A percentile compares a stretch with the other conserved stretches of the same genome.
Evolutionary conservation across 2,888 invertebrate species (phyloP).

Genomic region (Micoletzkya japonica): DNA sequence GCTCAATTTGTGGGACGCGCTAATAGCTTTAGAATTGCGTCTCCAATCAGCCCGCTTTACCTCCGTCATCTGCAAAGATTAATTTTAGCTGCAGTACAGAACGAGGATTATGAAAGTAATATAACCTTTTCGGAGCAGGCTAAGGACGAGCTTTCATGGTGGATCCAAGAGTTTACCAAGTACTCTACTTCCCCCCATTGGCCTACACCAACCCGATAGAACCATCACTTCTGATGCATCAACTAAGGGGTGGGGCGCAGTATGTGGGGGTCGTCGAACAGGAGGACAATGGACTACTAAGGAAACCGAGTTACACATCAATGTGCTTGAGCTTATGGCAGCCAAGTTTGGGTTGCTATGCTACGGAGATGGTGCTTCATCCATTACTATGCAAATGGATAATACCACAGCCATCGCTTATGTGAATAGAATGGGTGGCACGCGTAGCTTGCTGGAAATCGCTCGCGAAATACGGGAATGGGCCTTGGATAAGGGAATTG

Average conservation of each 20-base stretch:
- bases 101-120: background rate
- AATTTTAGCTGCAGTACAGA: background rate
- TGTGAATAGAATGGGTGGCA: conserved; percentile 27
- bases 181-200: background rate
- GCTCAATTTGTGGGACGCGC: no score
- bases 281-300: conserved; percentile 22
- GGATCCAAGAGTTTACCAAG: background rate
- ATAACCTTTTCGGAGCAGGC: background rate
- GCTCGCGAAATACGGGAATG: conserved; percentile 15
- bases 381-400: conserved; percentile 10
- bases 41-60: background rate
- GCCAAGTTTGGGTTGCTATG: background rate
- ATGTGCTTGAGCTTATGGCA: conserved; percentile 23
- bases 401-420: conserved; percentile 29
- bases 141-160: background rate
- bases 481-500: background rate
- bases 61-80: background rate
- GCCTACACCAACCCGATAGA: background rate
- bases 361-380: background rate
- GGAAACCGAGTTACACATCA: conserved; percentile 24
- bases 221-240: conserved; percentile 29
- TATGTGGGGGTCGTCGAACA: conserved; percentile 3
- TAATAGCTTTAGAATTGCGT: background rate
- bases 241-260: conserved; percentile 27
- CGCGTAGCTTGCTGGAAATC: background rate